Base-by-base conservation (phyloP, 2,888 invertebrate species). In the Drosophila niveifrons region DNA sequence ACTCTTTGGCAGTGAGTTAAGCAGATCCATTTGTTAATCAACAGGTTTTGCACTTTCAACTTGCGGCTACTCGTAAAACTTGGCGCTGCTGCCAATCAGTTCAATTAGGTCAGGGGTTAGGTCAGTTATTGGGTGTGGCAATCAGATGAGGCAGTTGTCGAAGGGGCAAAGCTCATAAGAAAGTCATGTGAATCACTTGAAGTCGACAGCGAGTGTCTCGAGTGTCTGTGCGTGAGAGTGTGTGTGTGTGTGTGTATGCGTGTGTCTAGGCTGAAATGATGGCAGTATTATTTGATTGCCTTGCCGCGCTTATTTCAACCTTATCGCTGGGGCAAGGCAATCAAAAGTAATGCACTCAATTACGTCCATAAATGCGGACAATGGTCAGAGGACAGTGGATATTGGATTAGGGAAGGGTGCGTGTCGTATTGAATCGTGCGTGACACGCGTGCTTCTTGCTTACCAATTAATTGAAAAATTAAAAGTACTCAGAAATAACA, bases 261-360 rank as follows among this genome's bases (percentile, higher is more conserved):
- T 36, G 62, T 46, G 41, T 53, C 18, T 62, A 44, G 66, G 48
- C 70, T 47, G 62, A 65, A 70, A 56, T 73, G 57, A 82, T 72
- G 78, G 63, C 46, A 61, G 58, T 75, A 72, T 81, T 81, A 81
- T 87, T 81, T 84, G 79, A 87, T 78, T 78, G 76, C 58, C 44
- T 51, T 47, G 44, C 57, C 51, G 69, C 69, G 63, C 43, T 65
- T 47, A 59, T 66, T 75, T 67, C 55, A 46, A 39, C 57, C 67
- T 67, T 73, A 75, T 77, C 67, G 62, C 39, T 59, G 62, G 62
- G 61, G 28, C 74, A 34, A 52, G 71, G 66, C 84, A 82, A 82
- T 82, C 83, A 80, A 72, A 63, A 78, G 80, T 86, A 83, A 86
- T 88, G 88, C 87, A 76, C 83, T 82, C 83, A 85, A 85, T 88